Conservation (phyloP, 2,113 vertebrate genomes). For the Istiophorus platypterus region DNA sequence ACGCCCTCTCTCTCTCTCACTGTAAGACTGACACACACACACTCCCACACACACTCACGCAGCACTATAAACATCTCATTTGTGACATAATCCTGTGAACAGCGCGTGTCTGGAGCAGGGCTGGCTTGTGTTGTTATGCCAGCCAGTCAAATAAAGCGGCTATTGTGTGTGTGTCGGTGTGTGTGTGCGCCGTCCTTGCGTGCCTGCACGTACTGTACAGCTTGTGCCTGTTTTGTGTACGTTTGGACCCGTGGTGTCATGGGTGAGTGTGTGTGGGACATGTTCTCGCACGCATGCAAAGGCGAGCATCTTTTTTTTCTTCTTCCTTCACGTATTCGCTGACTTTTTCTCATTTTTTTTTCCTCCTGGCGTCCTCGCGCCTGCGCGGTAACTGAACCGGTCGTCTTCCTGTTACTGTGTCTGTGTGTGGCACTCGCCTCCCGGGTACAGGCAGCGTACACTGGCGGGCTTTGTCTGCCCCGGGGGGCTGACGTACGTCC, state of each 20-base stretch:
- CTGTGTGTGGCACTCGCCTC: constrained; percentile 78
- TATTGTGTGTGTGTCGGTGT: constrained; percentile 88
- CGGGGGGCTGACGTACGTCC: constrained; percentile 78
- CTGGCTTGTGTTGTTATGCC: constrained; percentile 83
- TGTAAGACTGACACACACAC: not conserved
- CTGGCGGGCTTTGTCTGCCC: constrained; percentile 78
- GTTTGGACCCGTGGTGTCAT: constrained; percentile 46
- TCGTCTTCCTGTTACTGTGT: constrained; percentile 81
- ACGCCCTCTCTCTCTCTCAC: not conserved
- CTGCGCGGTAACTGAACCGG: constrained; percentile 82
- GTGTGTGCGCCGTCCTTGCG: constrained; percentile 72
- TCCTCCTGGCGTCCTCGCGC: constrained; percentile 1
- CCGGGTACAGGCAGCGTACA: constrained; percentile 76
- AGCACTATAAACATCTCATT: constrained; percentile 52
- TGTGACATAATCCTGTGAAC: constrained; percentile 76
- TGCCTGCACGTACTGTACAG: constrained; percentile 9
- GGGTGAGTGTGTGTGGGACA: not conserved
- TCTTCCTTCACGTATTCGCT: constrained; percentile 57
- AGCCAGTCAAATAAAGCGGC: constrained; percentile 88
- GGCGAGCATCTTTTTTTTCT: constrained; percentile 39
- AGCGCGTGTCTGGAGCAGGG: constrained; percentile 66
- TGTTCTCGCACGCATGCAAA: constrained; percentile 6
- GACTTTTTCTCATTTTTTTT: not conserved
- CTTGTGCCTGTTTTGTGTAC: constrained; percentile 22
- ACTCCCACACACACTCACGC: constrained; percentile 2